phyloP scores from a whole-genome alignment of 2,888 invertebrate genomes.

The Parelbella ahira region DNA sequence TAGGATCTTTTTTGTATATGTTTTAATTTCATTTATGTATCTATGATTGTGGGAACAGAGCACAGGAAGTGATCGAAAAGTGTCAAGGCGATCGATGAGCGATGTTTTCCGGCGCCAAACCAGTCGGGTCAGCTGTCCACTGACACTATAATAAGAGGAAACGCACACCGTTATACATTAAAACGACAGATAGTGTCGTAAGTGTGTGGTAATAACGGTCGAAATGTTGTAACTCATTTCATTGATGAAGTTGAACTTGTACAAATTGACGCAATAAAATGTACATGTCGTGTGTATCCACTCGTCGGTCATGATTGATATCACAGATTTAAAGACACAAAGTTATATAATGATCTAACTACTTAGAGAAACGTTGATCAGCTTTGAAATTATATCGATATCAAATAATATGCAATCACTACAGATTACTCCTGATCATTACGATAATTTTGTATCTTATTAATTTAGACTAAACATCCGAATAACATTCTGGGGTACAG shows the following conservation, averaged over 20 bases:
- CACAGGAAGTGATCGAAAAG: constrained; percentile 59
- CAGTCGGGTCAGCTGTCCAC: constrained; percentile 36
- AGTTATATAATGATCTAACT: no score
- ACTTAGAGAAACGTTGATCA: no score
- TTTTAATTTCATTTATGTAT: constrained; percentile 8
- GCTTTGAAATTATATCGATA: no score
- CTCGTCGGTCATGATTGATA: no score
- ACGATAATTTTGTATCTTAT: no score
- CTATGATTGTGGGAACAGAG: constrained; percentile 34
- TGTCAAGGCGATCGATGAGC: constrained; percentile 54
- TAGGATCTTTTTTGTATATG: constrained; percentile 6
- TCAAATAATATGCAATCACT: no score
- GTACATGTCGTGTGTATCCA: constrained; percentile 15
- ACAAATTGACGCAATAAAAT: constrained; percentile 21
- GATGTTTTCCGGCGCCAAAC: constrained; percentile 55
- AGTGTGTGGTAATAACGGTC: constrained; percentile 21
- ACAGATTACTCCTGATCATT: no score
- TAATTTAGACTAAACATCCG: no score
- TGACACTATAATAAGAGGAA: constrained; percentile 32
- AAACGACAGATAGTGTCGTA: constrained; percentile 19
- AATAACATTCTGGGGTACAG: no score
- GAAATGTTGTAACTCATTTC: constrained; percentile 19
- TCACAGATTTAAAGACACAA: no score
- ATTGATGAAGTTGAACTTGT: constrained; percentile 21
- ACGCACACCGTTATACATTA: constrained; percentile 24